Evolutionary conservation across 2,888 invertebrate species (phyloP).

Genomic region (Cancer borealis): DNA sequence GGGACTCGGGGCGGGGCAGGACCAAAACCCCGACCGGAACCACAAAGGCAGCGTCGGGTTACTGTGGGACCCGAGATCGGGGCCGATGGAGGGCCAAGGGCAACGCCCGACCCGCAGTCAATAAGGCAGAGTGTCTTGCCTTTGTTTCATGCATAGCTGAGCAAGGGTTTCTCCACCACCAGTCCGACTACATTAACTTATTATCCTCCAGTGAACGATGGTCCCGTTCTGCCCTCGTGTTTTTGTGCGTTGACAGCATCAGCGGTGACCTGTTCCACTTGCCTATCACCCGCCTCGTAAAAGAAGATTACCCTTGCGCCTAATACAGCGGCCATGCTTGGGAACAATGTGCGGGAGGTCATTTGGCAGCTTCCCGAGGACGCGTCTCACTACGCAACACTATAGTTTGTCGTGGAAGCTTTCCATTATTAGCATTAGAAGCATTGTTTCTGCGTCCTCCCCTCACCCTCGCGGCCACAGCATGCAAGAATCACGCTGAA

Average conservation of each 20-base stretch:
- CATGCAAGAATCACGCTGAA: background rate
- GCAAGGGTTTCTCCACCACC: conserved; percentile 29
- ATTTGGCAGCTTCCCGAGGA: background rate
- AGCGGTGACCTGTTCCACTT: background rate
- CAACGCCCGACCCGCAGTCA: conserved; percentile 28
- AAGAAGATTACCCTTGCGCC: background rate
- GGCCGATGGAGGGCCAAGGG: background rate
- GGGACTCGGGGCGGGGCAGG: conserved; percentile 27
- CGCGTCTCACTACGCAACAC: background rate
- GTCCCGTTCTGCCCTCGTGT: background rate
- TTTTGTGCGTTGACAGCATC: conserved; percentile 8
- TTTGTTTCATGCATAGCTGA: conserved; percentile 37
- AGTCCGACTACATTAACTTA: conserved; percentile 12
- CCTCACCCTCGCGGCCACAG: background rate
- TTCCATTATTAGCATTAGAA: background rate
- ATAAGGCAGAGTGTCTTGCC: conserved; percentile 35
- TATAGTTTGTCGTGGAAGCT: background rate
- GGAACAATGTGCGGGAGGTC: background rate
- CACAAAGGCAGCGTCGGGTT: conserved; percentile 38
- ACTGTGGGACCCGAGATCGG: conserved; percentile 31
- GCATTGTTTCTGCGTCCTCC: background rate
- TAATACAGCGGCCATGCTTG: background rate
- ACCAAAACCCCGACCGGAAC: background rate
- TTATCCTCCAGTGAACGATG: background rate
- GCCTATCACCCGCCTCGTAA: background rate